Base-by-base conservation (phyloP, 23 tunicate species). In the Diplosoma virens region DNA sequence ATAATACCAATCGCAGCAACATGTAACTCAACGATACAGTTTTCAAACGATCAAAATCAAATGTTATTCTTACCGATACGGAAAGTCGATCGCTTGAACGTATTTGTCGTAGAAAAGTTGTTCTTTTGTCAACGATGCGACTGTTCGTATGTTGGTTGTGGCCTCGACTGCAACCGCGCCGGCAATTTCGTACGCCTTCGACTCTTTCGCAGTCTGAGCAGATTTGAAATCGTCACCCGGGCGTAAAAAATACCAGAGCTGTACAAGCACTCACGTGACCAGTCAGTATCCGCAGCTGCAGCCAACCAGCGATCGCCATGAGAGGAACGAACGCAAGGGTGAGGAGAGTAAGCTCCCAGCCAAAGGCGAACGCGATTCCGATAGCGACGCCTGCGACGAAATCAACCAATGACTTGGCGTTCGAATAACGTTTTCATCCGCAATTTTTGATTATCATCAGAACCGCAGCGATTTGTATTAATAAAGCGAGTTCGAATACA, bases 331-430 rank as follows among this genome's bases (percentile, higher is more conserved):
- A 95, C 2, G 84, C 92, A 35, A 89, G 31, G 6, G 96, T 89
- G 1, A 95, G 56, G 47, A 95, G 72, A 2, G 99, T 95, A 20
- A 95, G 68, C 71, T 89, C 93, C 99, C 99, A 95, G 24, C 90
- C 81, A 67, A 74, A 89, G 25, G 85, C 93, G 64, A 95, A 95
- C 14, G 99, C 99, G 25, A 95, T 95, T 16, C 92, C 99, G 30
- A 95, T 79, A 1, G 99, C 99, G 36, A 95, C 95, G 73, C 94
- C 94, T 93, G 79, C 1, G n/a, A 18, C 18, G 26, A 72, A 50
- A 72, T 3, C n/a, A n/a, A n/a, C n/a, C n/a, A n/a, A n/a, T n/a
- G n/a, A n/a, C n/a, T n/a, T n/a, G n/a, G n/a, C n/a, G n/a, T n/a
- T n/a, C n/a, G n/a, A n/a, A n/a, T n/a, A n/a, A n/a, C n/a, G n/a